Evolutionary conservation across 2,797 vertebrate species (phyloP).

Genomic region (Manis javanica): DNA sequence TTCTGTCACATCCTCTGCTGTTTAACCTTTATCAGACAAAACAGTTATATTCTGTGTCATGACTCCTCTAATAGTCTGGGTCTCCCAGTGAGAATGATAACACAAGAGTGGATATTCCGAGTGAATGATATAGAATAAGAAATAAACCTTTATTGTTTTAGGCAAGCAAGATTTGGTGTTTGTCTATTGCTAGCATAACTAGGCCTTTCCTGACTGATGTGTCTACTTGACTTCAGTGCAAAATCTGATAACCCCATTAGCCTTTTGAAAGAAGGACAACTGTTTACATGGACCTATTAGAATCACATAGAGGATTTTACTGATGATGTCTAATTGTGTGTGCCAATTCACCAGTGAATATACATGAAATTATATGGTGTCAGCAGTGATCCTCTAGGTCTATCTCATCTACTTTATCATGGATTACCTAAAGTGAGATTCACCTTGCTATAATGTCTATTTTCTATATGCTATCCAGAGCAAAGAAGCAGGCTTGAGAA

Average conservation of each 20-base stretch:
- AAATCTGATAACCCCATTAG: background rate
- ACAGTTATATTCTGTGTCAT: background rate
- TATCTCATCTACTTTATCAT: background rate
- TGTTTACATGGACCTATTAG: background rate
- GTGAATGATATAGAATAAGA: background rate
- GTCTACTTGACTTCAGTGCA: background rate
- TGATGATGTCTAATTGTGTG: background rate
- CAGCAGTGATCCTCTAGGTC: background rate
- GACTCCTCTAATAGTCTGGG: background rate
- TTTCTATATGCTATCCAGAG: background rate
- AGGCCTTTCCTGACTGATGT: background rate
- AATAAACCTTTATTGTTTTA: background rate
- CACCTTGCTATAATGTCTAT: background rate
- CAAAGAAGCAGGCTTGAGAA: background rate
- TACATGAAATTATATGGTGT: background rate
- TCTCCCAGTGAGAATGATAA: background rate
- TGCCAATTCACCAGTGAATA: background rate
- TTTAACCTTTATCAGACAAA: background rate
- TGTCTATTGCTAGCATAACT: background rate
- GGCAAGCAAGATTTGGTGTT: background rate
- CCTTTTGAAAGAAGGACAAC: background rate
- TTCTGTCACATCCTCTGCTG: background rate
- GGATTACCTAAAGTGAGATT: background rate
- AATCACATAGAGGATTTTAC: background rate
- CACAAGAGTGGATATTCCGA: background rate